Evolutionary conservation across 2,797 vertebrate species (phyloP), one percentile per base, ranked within the genome.

Genomic region (Numenius phaeopus): DNA sequence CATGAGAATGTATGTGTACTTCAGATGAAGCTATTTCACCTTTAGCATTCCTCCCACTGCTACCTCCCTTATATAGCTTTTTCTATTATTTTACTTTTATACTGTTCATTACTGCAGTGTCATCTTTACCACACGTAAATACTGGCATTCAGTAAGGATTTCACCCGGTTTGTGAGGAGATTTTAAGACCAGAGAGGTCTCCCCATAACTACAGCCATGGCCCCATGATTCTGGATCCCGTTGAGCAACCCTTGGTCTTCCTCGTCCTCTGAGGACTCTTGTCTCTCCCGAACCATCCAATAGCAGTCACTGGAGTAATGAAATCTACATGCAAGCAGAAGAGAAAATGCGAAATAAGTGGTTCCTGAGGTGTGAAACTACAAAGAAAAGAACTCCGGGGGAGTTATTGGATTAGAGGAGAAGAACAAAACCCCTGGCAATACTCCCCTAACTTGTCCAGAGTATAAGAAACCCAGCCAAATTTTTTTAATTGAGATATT

Each of bases 51-150:
- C 24, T 96, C 52, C 46, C 52, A 32, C 64, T 92, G 64, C 73
- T 84, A 5, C 75, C 29, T 62, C 34, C 50, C 89, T 85, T 52
- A 61, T 55, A 42, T 46, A 83, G 61, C 34, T 81, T 55, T 71
- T 83, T 80, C 79, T 93, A 3, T 93, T 95, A 61, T 93, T 95
- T 88, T 85, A 40, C 73, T 49, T 93, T 91, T 73, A 55, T 83
- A 40, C 47, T 83, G 46, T 71, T 78, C 34, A 8, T 90, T 75
- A 30, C 46, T 76, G 37, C 65, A 37, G 10, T 57, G n/a, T 71
- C 15, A 16, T 65, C 58, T 65, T 85, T 65, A 37, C 24, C 26
- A 39, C 46, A 54, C 2, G 5, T 83, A 84, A 87, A 94, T 90
- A 72, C 34, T 71, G 59, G 75, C 17, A 37, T 67, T 86, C 54